Percentiles rank a stretch among this genome's conserved stretches.
Conservation (phyloP, 2,888 invertebrate species). For the Lagria hirta region DNA sequence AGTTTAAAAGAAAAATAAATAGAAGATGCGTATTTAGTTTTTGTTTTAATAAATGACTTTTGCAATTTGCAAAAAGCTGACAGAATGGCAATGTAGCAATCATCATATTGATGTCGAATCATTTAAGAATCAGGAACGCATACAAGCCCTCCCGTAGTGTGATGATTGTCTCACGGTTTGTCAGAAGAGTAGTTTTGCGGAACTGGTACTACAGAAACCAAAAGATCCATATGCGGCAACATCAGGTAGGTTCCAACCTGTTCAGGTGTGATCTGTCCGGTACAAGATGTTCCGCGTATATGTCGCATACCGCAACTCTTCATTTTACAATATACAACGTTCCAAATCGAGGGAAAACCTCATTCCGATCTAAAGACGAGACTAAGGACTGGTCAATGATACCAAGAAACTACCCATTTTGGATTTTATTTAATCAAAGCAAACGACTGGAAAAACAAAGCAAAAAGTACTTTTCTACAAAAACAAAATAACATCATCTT, state of each 20-base stretch:
- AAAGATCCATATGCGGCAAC: constrained; percentile 28
- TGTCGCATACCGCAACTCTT: constrained; percentile 26
- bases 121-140: constrained; percentile 23
- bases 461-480: too few relatives aligned
- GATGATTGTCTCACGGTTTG: constrained; percentile 28
- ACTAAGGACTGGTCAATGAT: too few relatives aligned
- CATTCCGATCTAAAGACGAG: constrained; percentile 27
- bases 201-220: constrained; percentile 26
- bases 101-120: constrained; percentile 22
- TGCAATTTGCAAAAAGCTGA: constrained; percentile 11
- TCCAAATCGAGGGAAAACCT: constrained; percentile 23
- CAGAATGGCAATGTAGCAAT: constrained; percentile 15
- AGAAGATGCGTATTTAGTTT: too few relatives aligned
- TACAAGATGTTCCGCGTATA: constrained; percentile 30
- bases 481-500: too few relatives aligned
- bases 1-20: too few relatives aligned
- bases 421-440: too few relatives aligned
- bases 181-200: constrained; percentile 21
- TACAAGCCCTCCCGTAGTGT: constrained; percentile 23
- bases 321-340: constrained; percentile 23
- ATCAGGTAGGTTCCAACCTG: constrained; percentile 26
- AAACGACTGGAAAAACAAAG: too few relatives aligned
- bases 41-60: too few relatives aligned
- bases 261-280: constrained; percentile 29
- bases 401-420: not conserved